Percentiles rank a stretch among this genome's conserved stretches.
These are phyloP conservation scores for Autographa pulchrina DNA, from an alignment of 2,888 invertebrate species.

Conservation along the genomic window DNA sequence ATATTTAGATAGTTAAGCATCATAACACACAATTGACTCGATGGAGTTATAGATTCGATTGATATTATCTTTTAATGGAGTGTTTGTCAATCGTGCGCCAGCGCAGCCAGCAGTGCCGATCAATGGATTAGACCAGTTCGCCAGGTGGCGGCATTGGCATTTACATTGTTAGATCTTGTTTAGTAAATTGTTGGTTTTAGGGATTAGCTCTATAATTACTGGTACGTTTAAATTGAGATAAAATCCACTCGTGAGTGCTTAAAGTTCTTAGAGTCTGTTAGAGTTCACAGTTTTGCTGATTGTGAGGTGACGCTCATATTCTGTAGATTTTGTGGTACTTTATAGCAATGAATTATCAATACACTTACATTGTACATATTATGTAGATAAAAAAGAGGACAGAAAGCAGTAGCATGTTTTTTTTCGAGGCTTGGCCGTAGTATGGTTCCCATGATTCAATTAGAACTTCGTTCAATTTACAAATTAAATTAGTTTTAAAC, in stretches of 20 bases:
- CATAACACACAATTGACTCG: slow-evolving; percentile 25
- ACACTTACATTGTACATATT: too few relatives aligned
- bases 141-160: slow-evolving; percentile 31
- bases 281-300: background rate
- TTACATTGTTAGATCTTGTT: slow-evolving; percentile 12
- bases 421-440: too few relatives aligned
- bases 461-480: too few relatives aligned
- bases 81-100: slow-evolving; percentile 40
- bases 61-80: slow-evolving; percentile 56
- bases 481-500: too few relatives aligned
- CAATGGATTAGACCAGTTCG: slow-evolving; percentile 25
- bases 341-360: too few relatives aligned
- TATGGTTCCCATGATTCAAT: too few relatives aligned
- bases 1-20: slow-evolving; percentile 43
- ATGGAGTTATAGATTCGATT: slow-evolving; percentile 31
- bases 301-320: background rate
- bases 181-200: slow-evolving; percentile 9
- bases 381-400: too few relatives aligned
- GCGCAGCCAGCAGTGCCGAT: slow-evolving; percentile 28
- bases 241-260: background rate
- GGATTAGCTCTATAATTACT: background rate
- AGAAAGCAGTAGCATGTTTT: too few relatives aligned
- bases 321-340: too few relatives aligned
- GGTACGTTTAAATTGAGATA: background rate
- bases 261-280: background rate